Conservation (phyloP, 2,113 vertebrate species). For the Gasterosteus aculeatus region DNA sequence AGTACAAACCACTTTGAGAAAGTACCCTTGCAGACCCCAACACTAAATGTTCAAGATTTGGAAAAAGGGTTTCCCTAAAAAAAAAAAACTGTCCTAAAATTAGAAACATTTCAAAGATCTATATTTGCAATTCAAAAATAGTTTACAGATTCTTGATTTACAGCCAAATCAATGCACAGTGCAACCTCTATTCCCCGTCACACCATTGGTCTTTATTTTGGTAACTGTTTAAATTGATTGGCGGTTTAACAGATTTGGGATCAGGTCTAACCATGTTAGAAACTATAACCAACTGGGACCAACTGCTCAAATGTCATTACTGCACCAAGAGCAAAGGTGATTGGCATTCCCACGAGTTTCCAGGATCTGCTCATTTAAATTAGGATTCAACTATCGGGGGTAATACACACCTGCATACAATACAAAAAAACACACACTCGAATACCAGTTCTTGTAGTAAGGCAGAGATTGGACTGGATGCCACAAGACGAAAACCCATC, state of each 20-base stretch:
- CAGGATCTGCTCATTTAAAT: not conserved
- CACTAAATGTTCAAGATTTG: not conserved
- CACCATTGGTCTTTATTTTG: not conserved
- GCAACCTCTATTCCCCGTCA: constrained; percentile 10
- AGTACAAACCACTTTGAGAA: not conserved
- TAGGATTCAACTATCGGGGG: not conserved
- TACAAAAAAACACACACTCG: not conserved
- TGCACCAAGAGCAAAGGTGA: constrained; percentile 10
- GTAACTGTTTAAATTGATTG: not conserved
- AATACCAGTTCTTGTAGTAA: not conserved
- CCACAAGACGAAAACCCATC: not conserved
- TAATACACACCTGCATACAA: not conserved
- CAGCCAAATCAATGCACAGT: constrained; percentile 12
- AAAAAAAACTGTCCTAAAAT: constrained; percentile 8
- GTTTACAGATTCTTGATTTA: not conserved
- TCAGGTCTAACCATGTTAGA: constrained; percentile 5
- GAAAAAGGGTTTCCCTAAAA: not conserved
- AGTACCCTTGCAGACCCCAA: not conserved
- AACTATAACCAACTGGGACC: not conserved
- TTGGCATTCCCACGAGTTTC: not conserved
- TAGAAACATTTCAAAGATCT: not conserved
- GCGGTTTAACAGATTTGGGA: not conserved
- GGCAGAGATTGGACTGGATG: not conserved
- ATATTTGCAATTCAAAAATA: not conserved
- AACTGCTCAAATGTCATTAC: not conserved